phyloP scores from a whole-genome alignment of 2,888 invertebrate species.

The Pheosia tremula region DNA sequence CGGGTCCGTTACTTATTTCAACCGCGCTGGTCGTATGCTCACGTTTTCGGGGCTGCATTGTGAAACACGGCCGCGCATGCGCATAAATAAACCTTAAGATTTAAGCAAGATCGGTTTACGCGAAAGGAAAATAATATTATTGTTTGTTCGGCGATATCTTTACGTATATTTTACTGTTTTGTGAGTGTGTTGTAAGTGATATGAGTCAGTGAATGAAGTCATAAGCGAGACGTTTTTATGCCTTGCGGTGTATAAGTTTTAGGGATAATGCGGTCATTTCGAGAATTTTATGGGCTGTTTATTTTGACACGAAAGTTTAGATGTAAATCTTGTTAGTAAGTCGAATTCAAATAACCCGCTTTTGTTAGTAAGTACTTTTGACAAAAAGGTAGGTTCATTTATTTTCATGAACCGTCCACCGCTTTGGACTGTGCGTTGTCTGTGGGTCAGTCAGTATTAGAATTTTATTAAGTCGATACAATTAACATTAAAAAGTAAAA shows the following conservation, averaged over 20 bases:
- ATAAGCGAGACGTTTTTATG: constrained; percentile 7
- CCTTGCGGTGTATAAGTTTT: constrained; percentile 2
- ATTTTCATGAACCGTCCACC: too few species aligned
- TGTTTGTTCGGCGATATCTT: constrained; percentile 6
- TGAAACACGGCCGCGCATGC: constrained; percentile 55
- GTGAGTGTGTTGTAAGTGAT: constrained; percentile 8
- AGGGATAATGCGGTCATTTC: constrained; percentile 5
- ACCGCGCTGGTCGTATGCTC: constrained; percentile 28
- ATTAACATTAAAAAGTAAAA: background rate
- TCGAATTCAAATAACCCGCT: background rate
- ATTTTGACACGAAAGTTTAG: constrained; percentile 1
- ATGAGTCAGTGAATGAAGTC: constrained; percentile 9
- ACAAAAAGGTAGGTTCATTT: too few species aligned
- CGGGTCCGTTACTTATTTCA: constrained; percentile 63
- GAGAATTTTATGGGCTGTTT: constrained; percentile 1
- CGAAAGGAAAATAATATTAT: constrained; percentile 37
- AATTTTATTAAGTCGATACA: too few species aligned
- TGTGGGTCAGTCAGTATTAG: too few species aligned
- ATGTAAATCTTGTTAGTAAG: background rate
- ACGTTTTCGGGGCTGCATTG: constrained; percentile 58
- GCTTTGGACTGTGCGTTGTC: too few species aligned
- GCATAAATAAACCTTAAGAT: constrained; percentile 57
- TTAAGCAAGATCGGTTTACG: constrained; percentile 55
- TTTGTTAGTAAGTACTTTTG: background rate
- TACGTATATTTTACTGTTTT: constrained; percentile 7